Conservation (phyloP, 35 echinoderm and acorn worm genomes). For the Patiria miniata region DNA sequence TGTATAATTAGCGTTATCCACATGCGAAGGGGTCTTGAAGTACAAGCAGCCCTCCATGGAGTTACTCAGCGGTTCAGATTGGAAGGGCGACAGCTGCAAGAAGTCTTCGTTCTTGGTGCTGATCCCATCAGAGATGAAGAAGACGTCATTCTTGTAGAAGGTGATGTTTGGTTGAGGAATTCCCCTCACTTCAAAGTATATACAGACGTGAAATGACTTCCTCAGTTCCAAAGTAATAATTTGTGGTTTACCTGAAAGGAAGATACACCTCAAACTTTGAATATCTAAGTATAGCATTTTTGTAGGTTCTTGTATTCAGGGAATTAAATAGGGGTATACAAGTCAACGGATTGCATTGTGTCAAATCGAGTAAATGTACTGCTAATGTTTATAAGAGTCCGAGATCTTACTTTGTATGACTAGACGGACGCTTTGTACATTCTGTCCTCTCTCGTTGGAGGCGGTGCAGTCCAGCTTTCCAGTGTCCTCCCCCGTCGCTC, state of each 20-base stretch:
- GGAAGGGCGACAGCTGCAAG: not conserved
- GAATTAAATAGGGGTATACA: too few relatives aligned
- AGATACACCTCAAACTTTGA: too few relatives aligned
- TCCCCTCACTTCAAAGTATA: conserved; percentile 45
- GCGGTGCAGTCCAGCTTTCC: conserved; percentile 35
- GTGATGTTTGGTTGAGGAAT: conserved; percentile 42
- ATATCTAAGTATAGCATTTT: too few relatives aligned
- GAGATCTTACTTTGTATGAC: conserved; percentile 37
- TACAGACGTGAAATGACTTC: conserved; percentile 49
- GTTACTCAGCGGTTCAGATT: not conserved
- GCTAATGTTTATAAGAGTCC: not conserved
- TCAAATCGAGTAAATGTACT: not conserved
- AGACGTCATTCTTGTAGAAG: conserved; percentile 36
- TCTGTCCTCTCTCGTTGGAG: conserved; percentile 25
- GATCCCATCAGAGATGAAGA: conserved; percentile 1
- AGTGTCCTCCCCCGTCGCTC: conserved; percentile 27
- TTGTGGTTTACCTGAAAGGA: not conserved
- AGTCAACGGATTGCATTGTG: too few relatives aligned
- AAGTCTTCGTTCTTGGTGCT: not conserved
- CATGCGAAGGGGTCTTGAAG: conserved; percentile 51
- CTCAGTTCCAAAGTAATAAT: not conserved
- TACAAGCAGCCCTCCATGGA: conserved; percentile 49
- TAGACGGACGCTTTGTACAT: not conserved
- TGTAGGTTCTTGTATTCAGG: not conserved
- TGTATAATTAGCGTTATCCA: conserved; percentile 78